Percentiles rank a stretch among this genome's conserved stretches.
Conservation (phyloP, 2,888 invertebrate genomes). For the Platycheirus rosarum region DNA sequence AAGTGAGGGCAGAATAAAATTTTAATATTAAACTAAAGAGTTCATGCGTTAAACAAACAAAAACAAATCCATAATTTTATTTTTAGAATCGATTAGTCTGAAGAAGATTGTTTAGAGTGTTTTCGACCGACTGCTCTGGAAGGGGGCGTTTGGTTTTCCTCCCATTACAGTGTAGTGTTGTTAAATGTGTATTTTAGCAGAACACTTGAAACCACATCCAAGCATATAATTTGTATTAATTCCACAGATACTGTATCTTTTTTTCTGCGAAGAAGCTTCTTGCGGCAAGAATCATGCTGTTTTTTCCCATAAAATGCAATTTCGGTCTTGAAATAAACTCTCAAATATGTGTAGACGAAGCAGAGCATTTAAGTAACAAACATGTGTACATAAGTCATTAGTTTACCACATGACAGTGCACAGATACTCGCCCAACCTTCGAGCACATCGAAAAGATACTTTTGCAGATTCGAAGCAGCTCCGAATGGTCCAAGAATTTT, state of each 20-base stretch:
- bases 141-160: too few relatives aligned
- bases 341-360: neutral
- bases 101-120: neutral
- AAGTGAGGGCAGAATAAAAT: neutral
- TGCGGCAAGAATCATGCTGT: neutral
- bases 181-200: neutral
- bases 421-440: neutral
- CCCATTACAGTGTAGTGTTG: too few relatives aligned
- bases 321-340: neutral
- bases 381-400: slow-evolving; percentile 1
- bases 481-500: slow-evolving; percentile 1
- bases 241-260: neutral
- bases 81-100: slow-evolving; percentile 20
- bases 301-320: neutral
- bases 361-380: neutral
- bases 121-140: neutral
- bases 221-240: slow-evolving; percentile 21
- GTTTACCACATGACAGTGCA: slow-evolving; percentile 3
- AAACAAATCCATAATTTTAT: slow-evolving; percentile 28
- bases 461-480: neutral
- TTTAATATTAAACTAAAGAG: slow-evolving; percentile 1
- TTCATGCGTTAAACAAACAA: slow-evolving; percentile 49
- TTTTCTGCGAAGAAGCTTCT: neutral
- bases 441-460: neutral
- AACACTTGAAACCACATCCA: slow-evolving; percentile 14